Evolutionary conservation across 2,888 invertebrate genomes (phyloP), one percentile per base, ranked within the genome.

Genomic region (Pimpla rufipes): DNA sequence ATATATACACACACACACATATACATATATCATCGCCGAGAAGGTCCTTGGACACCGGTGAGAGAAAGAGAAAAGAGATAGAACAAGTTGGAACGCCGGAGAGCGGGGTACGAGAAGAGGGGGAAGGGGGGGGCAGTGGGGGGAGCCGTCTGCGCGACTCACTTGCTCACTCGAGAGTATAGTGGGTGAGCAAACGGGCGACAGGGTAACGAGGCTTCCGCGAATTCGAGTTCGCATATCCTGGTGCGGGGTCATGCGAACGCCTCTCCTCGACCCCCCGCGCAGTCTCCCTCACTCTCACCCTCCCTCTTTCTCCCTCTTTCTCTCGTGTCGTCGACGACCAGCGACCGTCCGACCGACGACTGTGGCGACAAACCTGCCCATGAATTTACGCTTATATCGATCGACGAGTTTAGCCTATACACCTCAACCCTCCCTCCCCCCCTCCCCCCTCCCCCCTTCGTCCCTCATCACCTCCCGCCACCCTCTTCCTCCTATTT

Each of bases 221-320:
- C 78, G 82, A 82, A 82, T 45, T 37, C 79, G 70, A 78, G 78
- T 78, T 79, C 70, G 79, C 78, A 75, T 82, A 82, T 82, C 79
- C 82, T 78, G 74, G 82, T 79, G 82, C 79, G 70, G 64, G 78
- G 74, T 79, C 79, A 74, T 78, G 82, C 78, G 74, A 78, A 78
- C 59, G 50, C 64, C 18, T 62, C 55, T 62, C 55, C 73, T 52
- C 45, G n/a, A 57, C 40, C 57, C 35, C 57, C 21, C 66, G 40
- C 57, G 13, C 13, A 2, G 3, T 29, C 29, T 29, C 35, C 2
- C 16, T 21, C 52, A 1, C 16, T n/a, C 68, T 2, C 29, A 5
- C 29, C 50, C 50, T 11, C 68, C 18, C 10, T 18, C 52, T 16
- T 16, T 18, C n/a, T n/a, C 2, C n/a, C 21, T n/a, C 64, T 13